Conservation (phyloP, 2,888 invertebrate species). For the Rotaria magnacalcarata region DNA sequence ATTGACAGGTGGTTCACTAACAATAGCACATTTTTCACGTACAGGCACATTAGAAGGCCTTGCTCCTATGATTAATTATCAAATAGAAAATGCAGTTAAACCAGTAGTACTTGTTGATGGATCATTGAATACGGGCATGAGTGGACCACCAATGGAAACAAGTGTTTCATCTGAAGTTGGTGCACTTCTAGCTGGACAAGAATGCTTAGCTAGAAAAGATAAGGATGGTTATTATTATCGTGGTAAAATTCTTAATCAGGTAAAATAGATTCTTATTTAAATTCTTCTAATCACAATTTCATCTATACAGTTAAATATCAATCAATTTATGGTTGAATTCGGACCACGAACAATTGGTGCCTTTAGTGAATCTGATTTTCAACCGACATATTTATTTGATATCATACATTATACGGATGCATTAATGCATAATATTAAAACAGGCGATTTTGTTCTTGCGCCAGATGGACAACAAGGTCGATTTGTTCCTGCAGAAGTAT, state of each 20-base stretch:
- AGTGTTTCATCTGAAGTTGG: conserved; percentile 53
- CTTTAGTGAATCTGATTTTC: conserved; percentile 55
- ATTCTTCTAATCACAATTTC: neutral
- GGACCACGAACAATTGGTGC: conserved; percentile 56
- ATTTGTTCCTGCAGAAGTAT: conserved; percentile 45
- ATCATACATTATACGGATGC: conserved; percentile 56
- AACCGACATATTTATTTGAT: conserved; percentile 57
- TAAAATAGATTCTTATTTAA: conserved; percentile 47
- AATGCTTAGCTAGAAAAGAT: conserved; percentile 54
- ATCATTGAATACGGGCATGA: neutral
- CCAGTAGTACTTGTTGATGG: neutral
- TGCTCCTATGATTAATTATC: conserved; percentile 10
- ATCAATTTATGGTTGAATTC: conserved; percentile 56
- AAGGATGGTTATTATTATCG: conserved; percentile 57
- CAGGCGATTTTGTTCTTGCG: conserved; percentile 53
- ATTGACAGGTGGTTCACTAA: conserved; percentile 57
- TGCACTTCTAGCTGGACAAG: conserved; percentile 53
- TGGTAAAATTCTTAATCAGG: conserved; percentile 57
- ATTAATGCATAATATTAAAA: conserved; percentile 53
- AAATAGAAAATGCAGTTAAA: neutral
- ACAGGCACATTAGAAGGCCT: conserved; percentile 49
- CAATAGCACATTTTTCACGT: conserved; percentile 53
- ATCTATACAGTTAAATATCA: conserved; percentile 50
- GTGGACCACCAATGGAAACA: conserved; percentile 51
- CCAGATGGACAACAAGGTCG: conserved; percentile 53